A percentile compares a stretch with the other conserved stretches of the same genome.
phyloP scores from a whole-genome alignment of 2,797 vertebrate species.

The Pipistrellus pygmaeus region DNA sequence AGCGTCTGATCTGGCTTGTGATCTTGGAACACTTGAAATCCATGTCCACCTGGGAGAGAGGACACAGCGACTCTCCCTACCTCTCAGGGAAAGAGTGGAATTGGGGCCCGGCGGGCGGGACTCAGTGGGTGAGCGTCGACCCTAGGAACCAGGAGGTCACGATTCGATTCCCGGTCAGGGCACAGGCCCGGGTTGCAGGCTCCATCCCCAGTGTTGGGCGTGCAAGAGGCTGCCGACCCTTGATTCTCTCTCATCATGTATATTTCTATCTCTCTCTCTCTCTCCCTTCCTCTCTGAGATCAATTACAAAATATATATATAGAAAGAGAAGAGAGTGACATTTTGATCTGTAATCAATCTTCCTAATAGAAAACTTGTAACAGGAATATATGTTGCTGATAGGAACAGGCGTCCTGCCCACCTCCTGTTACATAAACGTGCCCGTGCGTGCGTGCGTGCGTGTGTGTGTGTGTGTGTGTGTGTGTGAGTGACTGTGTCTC shows the following conservation, averaged over 20 bases:
- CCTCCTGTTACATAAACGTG: background rate
- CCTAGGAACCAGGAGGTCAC: too few species aligned
- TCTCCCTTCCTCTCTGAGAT: too few species aligned
- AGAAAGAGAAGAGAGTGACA: background rate
- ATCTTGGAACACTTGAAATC: background rate
- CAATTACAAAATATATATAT: too few species aligned
- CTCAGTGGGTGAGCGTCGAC: too few species aligned
- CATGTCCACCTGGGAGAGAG: background rate
- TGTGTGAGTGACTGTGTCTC: background rate
- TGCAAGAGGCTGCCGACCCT: too few species aligned
- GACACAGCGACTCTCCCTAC: background rate
- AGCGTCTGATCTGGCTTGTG: background rate
- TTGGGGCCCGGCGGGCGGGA: too few species aligned
- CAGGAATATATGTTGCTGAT: background rate
- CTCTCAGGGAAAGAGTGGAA: background rate
- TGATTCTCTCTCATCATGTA: too few species aligned
- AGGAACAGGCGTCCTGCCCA: background rate
- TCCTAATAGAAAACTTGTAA: background rate
- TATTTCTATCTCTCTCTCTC: too few species aligned
- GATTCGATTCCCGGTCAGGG: too few species aligned
- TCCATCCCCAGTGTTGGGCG: too few species aligned
- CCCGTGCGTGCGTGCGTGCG: too few species aligned
- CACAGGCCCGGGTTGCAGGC: too few species aligned
- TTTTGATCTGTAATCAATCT: background rate
- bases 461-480: background rate